Percentiles rank a stretch among this genome's conserved stretches.
Conservation (phyloP, 1,140 invertebrate genomes). For the Lepidotrigona ventralis region DNA sequence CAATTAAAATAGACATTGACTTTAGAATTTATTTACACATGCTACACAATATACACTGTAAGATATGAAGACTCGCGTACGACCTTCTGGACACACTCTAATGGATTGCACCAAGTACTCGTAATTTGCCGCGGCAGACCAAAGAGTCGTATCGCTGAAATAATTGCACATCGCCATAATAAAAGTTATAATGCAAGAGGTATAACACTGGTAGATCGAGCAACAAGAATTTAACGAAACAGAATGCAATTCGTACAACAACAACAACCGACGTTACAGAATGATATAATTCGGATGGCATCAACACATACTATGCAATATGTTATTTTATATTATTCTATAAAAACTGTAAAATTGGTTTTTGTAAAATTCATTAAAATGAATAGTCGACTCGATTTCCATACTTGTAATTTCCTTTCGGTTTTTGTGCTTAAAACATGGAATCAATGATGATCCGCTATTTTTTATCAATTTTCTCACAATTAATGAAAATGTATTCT, state of each 20-base stretch:
- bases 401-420: not conserved
- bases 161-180: conserved; percentile 62
- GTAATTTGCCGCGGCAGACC: conserved; percentile 36
- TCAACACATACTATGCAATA: not conserved
- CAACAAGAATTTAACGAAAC: conserved; percentile 62
- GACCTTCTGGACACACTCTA: conserved; percentile 36
- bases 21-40: conserved; percentile 68
- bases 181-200: conserved; percentile 19
- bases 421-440: not conserved
- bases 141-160: conserved; percentile 42
- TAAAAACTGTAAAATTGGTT: conserved; percentile 9
- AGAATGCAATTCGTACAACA: conserved; percentile 63
- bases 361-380: not conserved
- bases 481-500: not conserved
- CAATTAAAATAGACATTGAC: conserved; percentile 2
- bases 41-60: conserved; percentile 66
- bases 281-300: conserved; percentile 22
- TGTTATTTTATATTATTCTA: not conserved
- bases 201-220: conserved; percentile 31
- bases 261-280: conserved; percentile 58
- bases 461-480: not conserved
- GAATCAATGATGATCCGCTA: not conserved
- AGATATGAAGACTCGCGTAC: conserved; percentile 64
- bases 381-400: not conserved
- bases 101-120: conserved; percentile 59